Evolutionary conservation across 2,797 vertebrate species (phyloP).

Genomic region (Brachyrhaphis roseni): DNA sequence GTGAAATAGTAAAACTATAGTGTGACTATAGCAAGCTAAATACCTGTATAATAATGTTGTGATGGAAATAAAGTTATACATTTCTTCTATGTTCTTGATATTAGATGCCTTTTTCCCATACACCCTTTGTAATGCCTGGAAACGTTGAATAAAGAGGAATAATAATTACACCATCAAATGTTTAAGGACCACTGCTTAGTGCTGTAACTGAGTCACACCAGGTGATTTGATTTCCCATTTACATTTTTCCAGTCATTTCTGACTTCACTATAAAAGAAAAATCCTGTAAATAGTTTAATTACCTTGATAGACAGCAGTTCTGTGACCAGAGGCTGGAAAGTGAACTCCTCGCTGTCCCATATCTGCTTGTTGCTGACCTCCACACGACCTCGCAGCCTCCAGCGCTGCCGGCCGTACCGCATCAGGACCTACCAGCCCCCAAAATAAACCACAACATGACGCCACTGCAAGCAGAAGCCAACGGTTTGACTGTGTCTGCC

Average conservation of each 20-base stretch:
- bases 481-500: background rate
- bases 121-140: background rate
- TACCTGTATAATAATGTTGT: background rate
- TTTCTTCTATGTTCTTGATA: background rate
- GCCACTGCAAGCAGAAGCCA: background rate
- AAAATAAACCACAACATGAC: slow-evolving; percentile 5
- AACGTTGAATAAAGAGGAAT: background rate
- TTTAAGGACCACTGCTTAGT: too few species aligned
- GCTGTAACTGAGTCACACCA: too few species aligned
- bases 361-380: slow-evolving; percentile 96
- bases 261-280: background rate
- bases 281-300: slow-evolving; percentile 30
- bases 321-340: slow-evolving; percentile 93
- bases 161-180: background rate
- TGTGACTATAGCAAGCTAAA: background rate
- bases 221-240: background rate
- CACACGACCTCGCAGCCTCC: slow-evolving; percentile 94
- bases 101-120: background rate
- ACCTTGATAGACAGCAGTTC: slow-evolving; percentile 99
- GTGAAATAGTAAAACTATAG: background rate
- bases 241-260: background rate
- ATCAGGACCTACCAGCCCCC: slow-evolving; percentile 88
- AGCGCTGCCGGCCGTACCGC: slow-evolving; percentile 96
- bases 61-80: background rate
- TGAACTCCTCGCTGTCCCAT: slow-evolving; percentile 97